Conservation (phyloP, 92 coral and sea anemone genomes). For the Plumapathes pennacea region DNA sequence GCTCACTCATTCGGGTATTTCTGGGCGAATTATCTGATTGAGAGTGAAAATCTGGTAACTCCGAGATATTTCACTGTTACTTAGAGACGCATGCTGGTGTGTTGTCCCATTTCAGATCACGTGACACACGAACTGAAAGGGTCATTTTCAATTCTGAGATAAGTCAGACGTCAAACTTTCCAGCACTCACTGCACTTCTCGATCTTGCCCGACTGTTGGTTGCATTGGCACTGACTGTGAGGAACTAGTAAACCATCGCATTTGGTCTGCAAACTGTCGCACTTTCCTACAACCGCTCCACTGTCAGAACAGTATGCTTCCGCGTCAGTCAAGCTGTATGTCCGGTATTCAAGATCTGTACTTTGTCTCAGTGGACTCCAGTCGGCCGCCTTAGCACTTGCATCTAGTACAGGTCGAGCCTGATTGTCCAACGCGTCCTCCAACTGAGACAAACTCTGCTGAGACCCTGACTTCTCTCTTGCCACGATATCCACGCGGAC, state of each 20-base stretch:
- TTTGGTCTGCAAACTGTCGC: slow-evolving; percentile 57
- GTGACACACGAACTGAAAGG: too few relatives aligned
- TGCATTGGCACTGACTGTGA: slow-evolving; percentile 66
- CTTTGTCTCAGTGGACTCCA: slow-evolving; percentile 55
- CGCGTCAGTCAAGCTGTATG: slow-evolving; percentile 50
- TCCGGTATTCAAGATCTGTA: slow-evolving; percentile 61
- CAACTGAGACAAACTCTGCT: slow-evolving; percentile 31
- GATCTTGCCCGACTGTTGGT: slow-evolving; percentile 60
- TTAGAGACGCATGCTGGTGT: too few relatives aligned
- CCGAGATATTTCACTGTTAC: too few relatives aligned
- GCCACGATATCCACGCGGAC: slow-evolving; percentile 74
- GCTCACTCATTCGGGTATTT: too few relatives aligned
- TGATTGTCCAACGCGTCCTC: slow-evolving; percentile 42
- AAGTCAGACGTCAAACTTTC: too few relatives aligned
- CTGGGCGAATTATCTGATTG: too few relatives aligned
- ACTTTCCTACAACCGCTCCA: slow-evolving; percentile 87
- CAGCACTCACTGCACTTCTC: slow-evolving; percentile 95
- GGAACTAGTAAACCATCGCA: slow-evolving; percentile 63
- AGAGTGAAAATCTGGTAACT: too few relatives aligned
- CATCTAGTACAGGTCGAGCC: slow-evolving; percentile 57
- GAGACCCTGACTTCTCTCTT: slow-evolving; percentile 38
- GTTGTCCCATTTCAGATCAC: too few relatives aligned
- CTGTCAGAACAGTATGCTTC: slow-evolving; percentile 87
- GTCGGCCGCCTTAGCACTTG: slow-evolving; percentile 36
- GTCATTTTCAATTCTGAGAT: too few relatives aligned